Evolutionary conservation across 1,140 invertebrate genomes (phyloP), one percentile per base, ranked within the genome.

Genomic region (Leptoteleia sp.): DNA sequence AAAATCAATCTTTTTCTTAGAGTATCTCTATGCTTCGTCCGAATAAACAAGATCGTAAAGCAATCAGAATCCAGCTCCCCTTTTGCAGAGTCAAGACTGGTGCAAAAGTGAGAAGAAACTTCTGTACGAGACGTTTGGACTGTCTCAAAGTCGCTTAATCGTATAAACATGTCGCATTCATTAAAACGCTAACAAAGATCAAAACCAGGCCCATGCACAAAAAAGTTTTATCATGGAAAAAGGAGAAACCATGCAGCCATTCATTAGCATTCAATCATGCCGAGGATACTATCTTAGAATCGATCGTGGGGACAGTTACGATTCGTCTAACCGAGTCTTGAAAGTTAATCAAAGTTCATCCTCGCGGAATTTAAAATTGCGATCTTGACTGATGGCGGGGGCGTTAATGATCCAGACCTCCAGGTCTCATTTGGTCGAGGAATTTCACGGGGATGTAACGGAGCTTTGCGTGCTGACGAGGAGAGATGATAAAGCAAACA

Each of bases 171-270:
- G 19, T 61, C 8, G 12, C 57, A 61, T 47, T 61, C 55, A 15
- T 38, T 16, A 27, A 37, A 12, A 8, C 5, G 2, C 45, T 59
- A 48, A 50, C 35, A 43, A 35, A n/a, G n/a, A n/a, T 50, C n/a
- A 70, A 42, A 19, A n/a, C 25, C 50, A 71, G 31, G 16, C 45
- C 13, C 67, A 71, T 72, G 68, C 68, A 64, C 15, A 45, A 25
- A 6, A 71, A 31, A 54, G n/a, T n/a, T n/a, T n/a, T n/a, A n/a
- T n/a, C n/a, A n/a, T 9, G 35, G 35, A 47, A 35, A 47, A 50
- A 17, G 17, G 54, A 72, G 29, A 19, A 61, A 52, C 8, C 65
- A 70, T 70, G 65, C 65, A 70, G n/a, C 17, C 38, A 47, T 31
- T 35, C 16, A 16, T 7, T 43, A 22, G 25, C 12, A 31, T 22